phyloP scores from a whole-genome alignment of 2,113 vertebrate genomes.

The Taxidea taxus region DNA sequence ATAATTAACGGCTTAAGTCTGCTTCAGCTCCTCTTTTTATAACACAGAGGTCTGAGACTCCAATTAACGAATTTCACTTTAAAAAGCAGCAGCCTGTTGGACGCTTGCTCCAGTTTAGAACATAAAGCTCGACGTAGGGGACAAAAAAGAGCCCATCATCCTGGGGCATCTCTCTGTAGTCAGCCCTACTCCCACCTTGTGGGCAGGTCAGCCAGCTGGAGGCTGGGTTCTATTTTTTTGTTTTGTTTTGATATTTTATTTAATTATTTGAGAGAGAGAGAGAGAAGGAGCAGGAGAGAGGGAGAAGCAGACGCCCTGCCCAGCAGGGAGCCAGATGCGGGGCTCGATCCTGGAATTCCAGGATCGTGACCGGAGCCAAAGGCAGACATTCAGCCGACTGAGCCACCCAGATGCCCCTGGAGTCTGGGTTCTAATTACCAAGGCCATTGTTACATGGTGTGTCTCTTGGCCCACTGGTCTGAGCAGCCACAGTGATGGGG shows the following conservation, averaged over 20 bases:
- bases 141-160: background rate
- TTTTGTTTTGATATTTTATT: no score
- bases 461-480: background rate
- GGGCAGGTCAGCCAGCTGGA: background rate
- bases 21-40: slow-evolving; percentile 10
- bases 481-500: background rate
- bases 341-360: no score
- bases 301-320: no score
- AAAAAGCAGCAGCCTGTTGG: background rate
- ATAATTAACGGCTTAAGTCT: background rate
- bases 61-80: background rate
- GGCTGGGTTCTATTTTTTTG: background rate
- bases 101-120: background rate
- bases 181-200: background rate
- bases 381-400: no score
- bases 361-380: no score
- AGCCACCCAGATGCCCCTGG: background rate
- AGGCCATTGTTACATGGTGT: background rate
- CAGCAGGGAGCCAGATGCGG: no score
- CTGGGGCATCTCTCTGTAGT: background rate
- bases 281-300: no score
- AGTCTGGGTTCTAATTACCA: background rate
- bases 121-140: background rate
- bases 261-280: no score
- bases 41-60: background rate